Evolutionary conservation across 1,140 invertebrate genomes (phyloP).

Genomic region (Augochlora pura): DNA sequence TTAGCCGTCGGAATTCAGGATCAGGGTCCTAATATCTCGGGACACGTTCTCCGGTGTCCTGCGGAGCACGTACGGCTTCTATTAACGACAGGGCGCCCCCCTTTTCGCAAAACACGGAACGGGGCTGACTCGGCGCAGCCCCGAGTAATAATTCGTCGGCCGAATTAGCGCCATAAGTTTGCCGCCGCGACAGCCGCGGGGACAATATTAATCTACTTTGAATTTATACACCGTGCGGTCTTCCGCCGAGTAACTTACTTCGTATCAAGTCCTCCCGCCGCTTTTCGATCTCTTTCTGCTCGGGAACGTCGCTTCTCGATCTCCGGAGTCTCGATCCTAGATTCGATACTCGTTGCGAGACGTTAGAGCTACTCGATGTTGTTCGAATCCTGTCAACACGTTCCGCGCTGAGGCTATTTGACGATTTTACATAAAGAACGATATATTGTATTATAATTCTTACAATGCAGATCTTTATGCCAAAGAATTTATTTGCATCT

Average conservation of each 20-base stretch:
- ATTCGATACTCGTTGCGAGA: too few species aligned
- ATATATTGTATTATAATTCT: too few species aligned
- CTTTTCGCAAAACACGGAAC: constrained; percentile 59
- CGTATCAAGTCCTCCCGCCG: constrained; percentile 48
- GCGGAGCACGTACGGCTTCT: constrained; percentile 62
- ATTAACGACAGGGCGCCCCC: constrained; percentile 58
- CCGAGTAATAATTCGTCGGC: constrained; percentile 75
- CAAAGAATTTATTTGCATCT: too few species aligned
- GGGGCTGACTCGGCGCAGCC: constrained; percentile 53
- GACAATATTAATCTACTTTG: constrained; percentile 79
- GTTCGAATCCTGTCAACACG: not conserved
- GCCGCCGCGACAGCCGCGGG: constrained; percentile 72
- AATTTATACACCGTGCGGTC: constrained; percentile 72
- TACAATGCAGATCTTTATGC: too few species aligned
- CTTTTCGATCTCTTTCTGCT: constrained; percentile 26
- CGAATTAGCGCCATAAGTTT: constrained; percentile 79
- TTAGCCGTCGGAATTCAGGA: not conserved
- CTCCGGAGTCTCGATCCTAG: not conserved
- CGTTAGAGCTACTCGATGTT: not conserved
- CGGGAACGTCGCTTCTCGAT: not conserved
- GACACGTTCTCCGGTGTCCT: constrained; percentile 37
- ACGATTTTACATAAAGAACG: too few species aligned
- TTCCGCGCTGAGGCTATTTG: too few species aligned
- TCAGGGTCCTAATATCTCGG: constrained; percentile 34
- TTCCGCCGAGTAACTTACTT: constrained; percentile 50